Evolutionary conservation across 2,797 vertebrate species (phyloP).

Genomic region (Eremophila alpestris): DNA sequence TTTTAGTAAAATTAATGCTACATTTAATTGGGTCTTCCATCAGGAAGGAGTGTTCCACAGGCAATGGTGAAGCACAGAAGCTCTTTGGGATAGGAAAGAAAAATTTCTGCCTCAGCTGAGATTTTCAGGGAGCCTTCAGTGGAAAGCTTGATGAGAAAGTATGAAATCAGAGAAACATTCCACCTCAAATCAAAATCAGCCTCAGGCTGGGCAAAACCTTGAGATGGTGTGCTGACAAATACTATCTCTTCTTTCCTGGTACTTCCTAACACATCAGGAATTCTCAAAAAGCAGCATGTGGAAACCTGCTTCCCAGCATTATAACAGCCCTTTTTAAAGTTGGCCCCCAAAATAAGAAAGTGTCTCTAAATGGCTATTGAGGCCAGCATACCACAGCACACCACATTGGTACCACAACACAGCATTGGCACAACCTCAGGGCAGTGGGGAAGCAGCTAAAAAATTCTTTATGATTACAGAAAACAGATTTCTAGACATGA

Average conservation of each 20-base stretch:
- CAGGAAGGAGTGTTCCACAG: neutral
- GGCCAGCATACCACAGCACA: neutral
- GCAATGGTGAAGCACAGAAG: neutral
- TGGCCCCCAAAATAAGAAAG: neutral
- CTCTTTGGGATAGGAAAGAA: neutral
- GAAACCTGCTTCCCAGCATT: neutral
- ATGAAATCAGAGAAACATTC: neutral
- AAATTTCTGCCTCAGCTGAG: neutral
- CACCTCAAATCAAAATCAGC: neutral
- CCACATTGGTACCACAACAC: neutral
- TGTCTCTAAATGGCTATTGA: neutral
- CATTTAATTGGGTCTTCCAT: neutral
- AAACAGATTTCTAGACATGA: neutral
- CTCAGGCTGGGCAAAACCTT: neutral
- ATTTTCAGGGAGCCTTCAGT: neutral
- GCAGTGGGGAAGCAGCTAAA: neutral
- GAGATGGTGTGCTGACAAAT: neutral
- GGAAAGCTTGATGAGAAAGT: neutral
- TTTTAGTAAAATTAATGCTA: neutral
- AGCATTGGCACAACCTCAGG: neutral
- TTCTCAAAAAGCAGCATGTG: rapidly evolving
- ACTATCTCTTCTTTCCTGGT: neutral
- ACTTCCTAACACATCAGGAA: neutral
- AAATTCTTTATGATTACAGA: neutral
- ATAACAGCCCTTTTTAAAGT: neutral